These are phyloP conservation scores for Rhinoraja longicauda DNA, from an alignment of 2,797 vertebrate genomes.

Conservation along the genomic window DNA sequence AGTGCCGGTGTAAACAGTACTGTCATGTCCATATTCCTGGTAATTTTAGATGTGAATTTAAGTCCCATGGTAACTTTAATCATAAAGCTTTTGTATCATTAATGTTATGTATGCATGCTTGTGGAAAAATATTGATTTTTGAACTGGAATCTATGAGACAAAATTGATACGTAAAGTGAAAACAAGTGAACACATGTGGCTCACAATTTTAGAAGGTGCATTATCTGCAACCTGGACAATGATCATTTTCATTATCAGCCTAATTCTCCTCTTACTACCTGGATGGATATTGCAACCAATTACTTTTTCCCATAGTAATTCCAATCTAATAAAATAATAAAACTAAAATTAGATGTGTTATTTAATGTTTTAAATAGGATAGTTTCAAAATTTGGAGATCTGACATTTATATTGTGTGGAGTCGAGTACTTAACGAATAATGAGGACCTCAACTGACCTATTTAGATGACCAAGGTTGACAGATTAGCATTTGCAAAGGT, in stretches of 20 bases:
- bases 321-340: background rate
- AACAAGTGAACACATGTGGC: background rate
- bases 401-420: constrained; percentile 35
- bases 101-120: background rate
- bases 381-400: constrained; percentile 30
- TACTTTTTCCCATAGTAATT: background rate
- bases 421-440: constrained; percentile 21
- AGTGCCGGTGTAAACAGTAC: background rate
- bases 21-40: background rate
- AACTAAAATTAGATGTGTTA: constrained; percentile 28
- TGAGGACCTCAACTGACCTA: constrained; percentile 35
- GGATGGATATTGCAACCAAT: background rate
- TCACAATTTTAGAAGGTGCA: background rate
- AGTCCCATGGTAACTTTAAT: no score
- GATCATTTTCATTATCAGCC: background rate
- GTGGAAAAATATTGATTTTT: background rate
- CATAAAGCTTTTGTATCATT: background rate
- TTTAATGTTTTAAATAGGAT: constrained; percentile 19
- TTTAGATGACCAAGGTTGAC: constrained; percentile 37
- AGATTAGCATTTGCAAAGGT: constrained; percentile 37
- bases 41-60: background rate
- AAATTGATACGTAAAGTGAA: background rate
- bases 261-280: background rate
- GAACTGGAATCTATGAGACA: background rate
- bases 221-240: background rate